Evolutionary conservation across 2,888 invertebrate genomes (phyloP), one percentile per base, ranked within the genome.

Genomic region (Cryptocephalus primarius): DNA sequence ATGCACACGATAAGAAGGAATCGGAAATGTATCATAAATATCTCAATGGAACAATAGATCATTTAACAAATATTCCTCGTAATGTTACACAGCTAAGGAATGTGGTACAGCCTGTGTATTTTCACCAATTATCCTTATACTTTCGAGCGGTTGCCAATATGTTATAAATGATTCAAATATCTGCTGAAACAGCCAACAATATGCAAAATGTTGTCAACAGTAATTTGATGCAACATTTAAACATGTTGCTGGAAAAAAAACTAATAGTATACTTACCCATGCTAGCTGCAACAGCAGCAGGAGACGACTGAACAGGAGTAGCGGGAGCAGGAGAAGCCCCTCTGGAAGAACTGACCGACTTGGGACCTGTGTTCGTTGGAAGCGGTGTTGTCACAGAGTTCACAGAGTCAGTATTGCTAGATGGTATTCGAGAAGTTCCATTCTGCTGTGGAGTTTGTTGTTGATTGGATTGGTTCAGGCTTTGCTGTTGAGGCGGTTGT

Each of bases 301-400:
- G 72, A 4, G 68, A 63, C 42, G 68, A 67, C 45, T 66, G 64
- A 43, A 68, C 62, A 12, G 69, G 68, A 4, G 68, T 70, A 38
- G 75, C 67, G 22, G 76, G 74, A 12, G 77, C 76, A 8, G 77
- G 75, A 13, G 72, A 71, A 1, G 76, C 72, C 45, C 76, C 76
- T 52, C 80, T 75, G 46, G 79, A 75, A 1, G 82, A 78, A 57
- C 78, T 77, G 36, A 78, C 75, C 8, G 79, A 78, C 43, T 76
- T 75, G 48, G 81, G 80, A 44, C 79, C 79, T 50, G 78, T 75
- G 11, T 74, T 71, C n/a, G 75, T 72, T 33, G 75, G 72, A 39
- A 75, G 72, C 50, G 80, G 76, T 47, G 76, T 77, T 45, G 77
- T 71, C 56, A 78, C 75, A 1, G 57, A 51, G 32, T 58, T 57